These are phyloP conservation scores for Gorsachius magnificus DNA, from an alignment of 2,797 vertebrate genomes.

Conservation along the genomic window DNA sequence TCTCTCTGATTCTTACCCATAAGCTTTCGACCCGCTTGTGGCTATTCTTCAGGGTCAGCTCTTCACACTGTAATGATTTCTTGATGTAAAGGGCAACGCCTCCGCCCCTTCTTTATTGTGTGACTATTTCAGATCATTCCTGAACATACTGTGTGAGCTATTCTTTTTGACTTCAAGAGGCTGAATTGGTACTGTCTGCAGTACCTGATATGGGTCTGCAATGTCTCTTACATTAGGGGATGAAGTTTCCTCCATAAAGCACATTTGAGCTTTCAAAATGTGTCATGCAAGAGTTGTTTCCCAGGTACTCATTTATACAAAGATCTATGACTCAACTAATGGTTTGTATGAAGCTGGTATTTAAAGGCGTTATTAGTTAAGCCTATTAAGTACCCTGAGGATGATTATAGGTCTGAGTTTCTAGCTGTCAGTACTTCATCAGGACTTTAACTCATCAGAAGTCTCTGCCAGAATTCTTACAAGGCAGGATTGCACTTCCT, in stretches of 20 bases:
- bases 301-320: neutral
- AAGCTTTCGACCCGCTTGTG: too few relatives aligned
- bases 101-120: too few relatives aligned
- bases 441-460: neutral
- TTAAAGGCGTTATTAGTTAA: slow-evolving; percentile 3
- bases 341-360: neutral
- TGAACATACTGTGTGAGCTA: neutral
- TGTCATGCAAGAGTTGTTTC: neutral
- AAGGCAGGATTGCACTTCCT: neutral
- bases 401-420: neutral
- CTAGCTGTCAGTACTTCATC: neutral
- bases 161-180: neutral
- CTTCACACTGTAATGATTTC: too few relatives aligned
- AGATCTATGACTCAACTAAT: neutral
- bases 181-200: neutral
- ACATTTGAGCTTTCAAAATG: neutral
- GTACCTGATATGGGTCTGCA: neutral
- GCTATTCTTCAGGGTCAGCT: too few relatives aligned
- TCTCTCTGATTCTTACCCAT: too few relatives aligned
- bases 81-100: too few relatives aligned
- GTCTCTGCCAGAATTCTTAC: neutral
- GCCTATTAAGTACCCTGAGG: neutral
- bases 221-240: neutral
- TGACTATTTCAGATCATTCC: neutral
- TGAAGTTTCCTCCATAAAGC: neutral